Evolutionary conservation across 1,140 invertebrate species (phyloP).

Genomic region (Sycophila sp.): DNA sequence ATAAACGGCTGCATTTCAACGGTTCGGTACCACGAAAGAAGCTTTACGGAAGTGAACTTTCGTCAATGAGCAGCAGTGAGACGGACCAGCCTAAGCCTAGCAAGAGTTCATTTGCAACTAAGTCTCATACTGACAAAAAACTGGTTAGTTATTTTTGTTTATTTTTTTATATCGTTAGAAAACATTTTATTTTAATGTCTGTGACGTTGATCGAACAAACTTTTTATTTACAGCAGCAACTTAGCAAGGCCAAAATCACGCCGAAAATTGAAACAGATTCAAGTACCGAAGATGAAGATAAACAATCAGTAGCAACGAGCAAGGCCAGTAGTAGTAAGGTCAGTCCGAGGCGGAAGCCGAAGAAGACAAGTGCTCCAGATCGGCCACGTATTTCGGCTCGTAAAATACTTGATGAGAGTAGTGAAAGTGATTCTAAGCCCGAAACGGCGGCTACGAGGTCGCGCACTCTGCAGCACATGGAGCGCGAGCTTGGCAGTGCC

Average conservation of each 20-base stretch:
- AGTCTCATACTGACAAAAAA: conserved; percentile 46
- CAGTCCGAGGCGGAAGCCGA: conserved; percentile 50
- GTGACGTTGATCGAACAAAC: not conserved
- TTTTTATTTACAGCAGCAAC: conserved; percentile 23
- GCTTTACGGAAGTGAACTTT: conserved; percentile 74
- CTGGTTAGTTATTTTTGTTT: conserved; percentile 38
- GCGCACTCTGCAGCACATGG: conserved; percentile 75
- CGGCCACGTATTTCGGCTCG: conserved; percentile 43
- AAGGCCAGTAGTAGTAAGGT: conserved; percentile 28
- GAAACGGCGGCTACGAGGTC: conserved; percentile 59
- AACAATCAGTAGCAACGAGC: not conserved
- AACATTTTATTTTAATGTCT: not conserved
- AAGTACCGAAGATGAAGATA: conserved; percentile 58
- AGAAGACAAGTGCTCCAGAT: conserved; percentile 54
- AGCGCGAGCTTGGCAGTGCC: conserved; percentile 68
- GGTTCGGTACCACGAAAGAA: conserved; percentile 73
- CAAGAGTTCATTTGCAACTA: conserved; percentile 48
- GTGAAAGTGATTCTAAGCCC: conserved; percentile 52
- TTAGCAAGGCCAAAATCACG: conserved; percentile 18
- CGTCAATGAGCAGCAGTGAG: conserved; percentile 73
- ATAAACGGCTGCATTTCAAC: conserved; percentile 80
- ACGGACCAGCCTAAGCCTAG: conserved; percentile 54
- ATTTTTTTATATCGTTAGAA: not conserved
- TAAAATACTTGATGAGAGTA: conserved; percentile 49
- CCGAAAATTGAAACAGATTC: conserved; percentile 51